Evolutionary conservation across 1,140 invertebrate species (phyloP), one percentile per base, ranked within the genome.

Genomic region (Drosophila nannoptera): DNA sequence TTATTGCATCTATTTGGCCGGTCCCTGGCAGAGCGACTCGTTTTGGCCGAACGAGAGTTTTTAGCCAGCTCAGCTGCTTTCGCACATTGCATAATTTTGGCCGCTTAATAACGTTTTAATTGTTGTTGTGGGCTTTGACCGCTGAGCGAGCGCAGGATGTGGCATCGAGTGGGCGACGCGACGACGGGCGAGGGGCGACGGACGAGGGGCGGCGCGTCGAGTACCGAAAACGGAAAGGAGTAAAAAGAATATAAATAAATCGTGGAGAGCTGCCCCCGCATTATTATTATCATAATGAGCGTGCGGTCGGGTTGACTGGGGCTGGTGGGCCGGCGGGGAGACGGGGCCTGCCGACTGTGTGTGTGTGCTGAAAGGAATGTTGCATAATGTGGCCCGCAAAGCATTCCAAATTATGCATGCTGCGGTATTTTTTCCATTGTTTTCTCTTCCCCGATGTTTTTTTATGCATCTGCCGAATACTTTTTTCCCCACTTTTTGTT

Each of bases 81-180:
- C 40, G 49, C 62, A 69, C 61, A 77, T 75, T 82, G 80, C 80
- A 83, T 78, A 78, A 78, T 75, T 84, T 78, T 69, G 73, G 69
- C 42, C 73, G 80, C 80, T 86, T 86, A 86, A 84, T 84, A 84
- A 84, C 81, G 69, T 84, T 84, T 84, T 84, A 84, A 84, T 84
- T 84, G 81, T 84, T 77, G 80, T 84, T 84, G 69, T 77, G 76
- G 80, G 81, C 80, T 84, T 80, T 86, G 81, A 80, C 73, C 78
- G 74, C 62, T 43, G 31, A 14, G 8, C 48, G 45, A 22, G 22
- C 22, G 22, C 22, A 22, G 22, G 22, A 22, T 22, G 22, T 22
- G 22, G 22, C 22, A 22, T 22, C 22, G 22, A 22, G 22, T 22
- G 22, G 22, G 22, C 22, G 22, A 22, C 22, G 3, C n/a, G 22